phyloP scores from a whole-genome alignment of 35 echinoderm and acorn worm genomes.

The Ptychodera flava region DNA sequence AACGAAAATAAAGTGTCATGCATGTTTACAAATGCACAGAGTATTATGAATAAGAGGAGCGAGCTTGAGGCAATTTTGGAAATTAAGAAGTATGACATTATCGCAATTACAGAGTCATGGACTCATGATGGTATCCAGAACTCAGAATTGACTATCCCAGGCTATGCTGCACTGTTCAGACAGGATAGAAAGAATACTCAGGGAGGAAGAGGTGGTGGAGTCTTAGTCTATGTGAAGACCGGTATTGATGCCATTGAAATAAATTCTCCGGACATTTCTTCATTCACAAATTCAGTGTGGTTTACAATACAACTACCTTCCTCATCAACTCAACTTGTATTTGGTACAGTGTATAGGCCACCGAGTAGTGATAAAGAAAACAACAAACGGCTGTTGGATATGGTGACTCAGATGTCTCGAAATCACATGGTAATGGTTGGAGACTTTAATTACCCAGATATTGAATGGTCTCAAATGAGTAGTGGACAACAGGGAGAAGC shows the following conservation, averaged over 20 bases:
- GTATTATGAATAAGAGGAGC: too few species aligned
- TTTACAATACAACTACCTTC: neutral
- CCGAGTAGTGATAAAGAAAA: neutral
- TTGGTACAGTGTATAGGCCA: neutral
- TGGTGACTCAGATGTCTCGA: neutral
- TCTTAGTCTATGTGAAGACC: neutral
- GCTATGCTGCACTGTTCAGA: neutral
- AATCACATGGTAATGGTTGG: neutral
- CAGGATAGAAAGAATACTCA: neutral
- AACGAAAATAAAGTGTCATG: too few species aligned
- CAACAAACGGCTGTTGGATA: too few species aligned
- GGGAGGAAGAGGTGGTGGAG: neutral
- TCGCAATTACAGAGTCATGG: neutral
- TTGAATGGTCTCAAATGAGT: neutral
- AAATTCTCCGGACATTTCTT: neutral
- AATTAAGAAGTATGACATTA: neutral
- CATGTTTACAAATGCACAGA: too few species aligned
- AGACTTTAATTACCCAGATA: neutral
- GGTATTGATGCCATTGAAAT: neutral
- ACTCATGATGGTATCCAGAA: neutral
- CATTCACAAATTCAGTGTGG: neutral
- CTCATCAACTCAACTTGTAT: neutral
- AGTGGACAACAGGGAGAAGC: neutral
- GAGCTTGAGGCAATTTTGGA: too few species aligned
- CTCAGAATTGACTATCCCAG: neutral